Evolutionary conservation across 2,113 vertebrate species (phyloP).

Genomic region (Kryptolebias marmoratus): DNA sequence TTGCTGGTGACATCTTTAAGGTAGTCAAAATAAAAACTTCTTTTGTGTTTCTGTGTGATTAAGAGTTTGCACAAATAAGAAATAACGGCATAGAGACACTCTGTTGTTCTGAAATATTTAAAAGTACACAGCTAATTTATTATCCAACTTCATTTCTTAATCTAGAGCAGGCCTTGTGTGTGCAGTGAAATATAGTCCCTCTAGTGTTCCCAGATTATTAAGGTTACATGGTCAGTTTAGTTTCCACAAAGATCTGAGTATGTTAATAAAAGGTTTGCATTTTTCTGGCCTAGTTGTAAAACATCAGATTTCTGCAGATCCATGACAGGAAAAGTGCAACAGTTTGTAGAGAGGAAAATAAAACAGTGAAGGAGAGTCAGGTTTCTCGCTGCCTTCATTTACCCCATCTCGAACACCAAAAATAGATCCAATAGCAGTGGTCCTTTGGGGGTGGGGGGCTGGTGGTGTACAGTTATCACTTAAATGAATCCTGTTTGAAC

Average conservation of each 20-base stretch:
- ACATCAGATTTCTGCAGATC: constrained; percentile 28
- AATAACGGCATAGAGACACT: constrained; percentile 14
- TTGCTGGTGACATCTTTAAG: constrained; percentile 59
- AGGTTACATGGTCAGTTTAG: constrained; percentile 26
- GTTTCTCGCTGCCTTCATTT: constrained; percentile 80
- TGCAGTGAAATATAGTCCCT: constrained; percentile 25
- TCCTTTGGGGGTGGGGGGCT: constrained; percentile 55
- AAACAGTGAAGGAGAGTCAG: constrained; percentile 75
- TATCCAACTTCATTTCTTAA: constrained; percentile 43
- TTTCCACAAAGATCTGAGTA: constrained; percentile 1
- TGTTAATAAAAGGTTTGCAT: constrained; percentile 5
- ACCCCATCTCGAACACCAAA: constrained; percentile 84
- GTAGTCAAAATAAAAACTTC: constrained; percentile 40
- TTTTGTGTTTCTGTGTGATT: constrained; percentile 15
- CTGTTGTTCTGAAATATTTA: constrained; percentile 28
- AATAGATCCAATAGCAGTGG: constrained; percentile 77
- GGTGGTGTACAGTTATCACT: constrained; percentile 18
- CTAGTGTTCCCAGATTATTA: constrained; percentile 19
- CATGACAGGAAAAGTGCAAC: constrained; percentile 58
- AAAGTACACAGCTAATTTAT: constrained; percentile 21
- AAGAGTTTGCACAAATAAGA: constrained; percentile 9
- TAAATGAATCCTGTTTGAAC: not conserved
- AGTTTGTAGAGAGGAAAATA: constrained; percentile 67
- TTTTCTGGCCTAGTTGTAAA: constrained; percentile 7
- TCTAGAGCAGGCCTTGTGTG: constrained; percentile 25